A percentile compares a stretch with the other conserved stretches of the same genome.
These are phyloP conservation scores for Drosophila orosa DNA, from an alignment of 1,140 invertebrate species.

Conservation along the genomic window DNA sequence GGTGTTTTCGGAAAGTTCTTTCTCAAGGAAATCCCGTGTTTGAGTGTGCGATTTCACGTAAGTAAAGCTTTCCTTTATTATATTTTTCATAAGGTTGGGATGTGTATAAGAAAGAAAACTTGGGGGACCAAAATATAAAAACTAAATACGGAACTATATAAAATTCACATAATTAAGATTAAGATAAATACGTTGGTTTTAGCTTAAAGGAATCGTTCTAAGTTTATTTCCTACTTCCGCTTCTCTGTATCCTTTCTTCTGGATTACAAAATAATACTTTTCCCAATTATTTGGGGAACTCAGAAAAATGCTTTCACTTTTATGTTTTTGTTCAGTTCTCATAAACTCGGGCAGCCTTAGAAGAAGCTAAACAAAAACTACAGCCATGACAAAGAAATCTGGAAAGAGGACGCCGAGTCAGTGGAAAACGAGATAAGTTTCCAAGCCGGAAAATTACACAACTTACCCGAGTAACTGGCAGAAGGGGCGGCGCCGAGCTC, in stretches of 20 bases:
- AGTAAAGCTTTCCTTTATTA: neutral
- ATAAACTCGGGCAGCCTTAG: conserved; percentile 8
- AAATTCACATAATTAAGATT: neutral
- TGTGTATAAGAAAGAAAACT: neutral
- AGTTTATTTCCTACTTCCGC: neutral
- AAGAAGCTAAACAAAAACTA: conserved; percentile 17
- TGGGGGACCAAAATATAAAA: neutral
- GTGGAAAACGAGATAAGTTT: conserved; percentile 28
- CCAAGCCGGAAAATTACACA: conserved; percentile 55
- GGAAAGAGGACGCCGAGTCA: conserved; percentile 8
- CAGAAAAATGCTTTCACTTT: neutral
- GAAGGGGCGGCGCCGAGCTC: neutral
- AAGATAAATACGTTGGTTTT: too few species aligned
- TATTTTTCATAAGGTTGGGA: neutral
- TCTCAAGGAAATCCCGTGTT: conserved; percentile 12
- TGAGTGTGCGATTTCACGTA: conserved; percentile 21
- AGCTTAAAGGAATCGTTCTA: too few species aligned
- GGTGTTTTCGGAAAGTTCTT: conserved; percentile 23
- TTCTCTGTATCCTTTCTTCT: neutral
- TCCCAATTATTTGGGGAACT: neutral
- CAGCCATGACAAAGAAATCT: conserved; percentile 26
- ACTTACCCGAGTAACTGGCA: conserved; percentile 10
- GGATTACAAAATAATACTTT: neutral
- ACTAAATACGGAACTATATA: too few species aligned
- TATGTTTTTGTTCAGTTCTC: neutral